Percentiles rank a stretch among this genome's conserved stretches.
Evolutionary conservation across 2,888 invertebrate genomes (phyloP).

Genomic region (Conchocele bisecta): DNA sequence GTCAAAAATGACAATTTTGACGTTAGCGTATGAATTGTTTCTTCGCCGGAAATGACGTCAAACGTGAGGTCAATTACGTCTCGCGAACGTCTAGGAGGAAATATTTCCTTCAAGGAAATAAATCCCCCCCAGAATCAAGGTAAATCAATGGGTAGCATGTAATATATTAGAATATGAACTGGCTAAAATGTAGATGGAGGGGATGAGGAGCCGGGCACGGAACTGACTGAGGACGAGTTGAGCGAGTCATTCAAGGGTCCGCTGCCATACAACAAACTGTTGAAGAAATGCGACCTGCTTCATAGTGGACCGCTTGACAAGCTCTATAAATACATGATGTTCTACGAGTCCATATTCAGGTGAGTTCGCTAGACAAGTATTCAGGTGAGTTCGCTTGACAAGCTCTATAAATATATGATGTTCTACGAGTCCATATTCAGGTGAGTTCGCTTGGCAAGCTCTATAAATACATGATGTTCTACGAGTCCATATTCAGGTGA

Average conservation of each 20-base stretch:
- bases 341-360: constrained; percentile 58
- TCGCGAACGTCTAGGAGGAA: too few species aligned
- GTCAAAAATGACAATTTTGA: too few species aligned
- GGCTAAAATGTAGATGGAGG: constrained; percentile 1
- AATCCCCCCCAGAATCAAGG: too few species aligned
- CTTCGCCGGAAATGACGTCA: too few species aligned
- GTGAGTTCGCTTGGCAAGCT: constrained; percentile 51
- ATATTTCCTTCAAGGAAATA: too few species aligned
- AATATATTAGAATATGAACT: too few species aligned
- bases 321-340: constrained; percentile 62
- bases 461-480: constrained; percentile 62
- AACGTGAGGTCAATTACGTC: too few species aligned
- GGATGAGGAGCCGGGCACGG: constrained; percentile 48
- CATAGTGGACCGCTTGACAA: constrained; percentile 50
- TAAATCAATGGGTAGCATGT: too few species aligned
- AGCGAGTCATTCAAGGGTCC: constrained; percentile 23
- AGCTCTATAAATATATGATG: too few species aligned
- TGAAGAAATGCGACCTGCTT: constrained; percentile 54
- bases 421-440: constrained; percentile 50
- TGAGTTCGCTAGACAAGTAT: too few species aligned
- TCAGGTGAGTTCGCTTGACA: constrained; percentile 46
- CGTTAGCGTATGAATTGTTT: too few species aligned
- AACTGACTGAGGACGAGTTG: constrained; percentile 53
- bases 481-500: constrained; percentile 57
- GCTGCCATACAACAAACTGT: constrained; percentile 52